Conservation (phyloP, 2,888 invertebrate genomes). For the Zygaena filipendulae region DNA sequence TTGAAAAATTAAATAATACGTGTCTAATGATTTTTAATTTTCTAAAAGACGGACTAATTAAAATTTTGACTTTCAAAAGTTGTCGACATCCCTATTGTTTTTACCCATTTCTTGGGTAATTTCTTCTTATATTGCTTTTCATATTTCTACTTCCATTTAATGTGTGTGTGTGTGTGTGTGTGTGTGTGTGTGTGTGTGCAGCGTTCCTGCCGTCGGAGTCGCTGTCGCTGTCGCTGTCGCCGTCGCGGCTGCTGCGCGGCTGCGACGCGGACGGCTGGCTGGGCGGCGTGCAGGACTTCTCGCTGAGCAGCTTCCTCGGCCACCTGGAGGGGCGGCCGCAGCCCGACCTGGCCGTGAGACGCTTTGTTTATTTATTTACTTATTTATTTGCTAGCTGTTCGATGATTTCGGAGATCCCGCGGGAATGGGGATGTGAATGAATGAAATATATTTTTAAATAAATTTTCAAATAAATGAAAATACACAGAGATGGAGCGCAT, state of each 20-base stretch:
- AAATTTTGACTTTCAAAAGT: too few species aligned
- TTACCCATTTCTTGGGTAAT: too few species aligned
- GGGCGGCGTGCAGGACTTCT: slow-evolving; percentile 84
- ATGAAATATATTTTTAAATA: too few species aligned
- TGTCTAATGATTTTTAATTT: too few species aligned
- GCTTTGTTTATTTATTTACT: neutral
- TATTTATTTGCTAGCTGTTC: neutral
- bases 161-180: neutral
- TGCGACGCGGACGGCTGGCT: slow-evolving; percentile 79
- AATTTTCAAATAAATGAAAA: too few species aligned
- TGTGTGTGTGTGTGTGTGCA: slow-evolving; percentile 12
- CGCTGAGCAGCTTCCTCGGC: slow-evolving; percentile 85
- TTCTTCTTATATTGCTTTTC: too few species aligned
- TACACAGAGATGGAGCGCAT: too few species aligned
- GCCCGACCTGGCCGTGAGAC: slow-evolving; percentile 29
- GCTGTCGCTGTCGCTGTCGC: slow-evolving; percentile 61
- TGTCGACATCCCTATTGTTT: too few species aligned
- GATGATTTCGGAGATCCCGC: too few species aligned
- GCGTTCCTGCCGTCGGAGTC: slow-evolving; percentile 44
- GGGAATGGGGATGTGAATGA: too few species aligned
- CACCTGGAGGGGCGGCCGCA: slow-evolving; percentile 75
- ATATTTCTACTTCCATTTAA: neutral
- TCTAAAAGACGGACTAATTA: too few species aligned
- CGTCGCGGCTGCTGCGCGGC: slow-evolving; percentile 74
- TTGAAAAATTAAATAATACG: too few species aligned